Evolutionary conservation across 2,797 vertebrate genomes (phyloP).

Genomic region (Rhinoraja longicauda): DNA sequence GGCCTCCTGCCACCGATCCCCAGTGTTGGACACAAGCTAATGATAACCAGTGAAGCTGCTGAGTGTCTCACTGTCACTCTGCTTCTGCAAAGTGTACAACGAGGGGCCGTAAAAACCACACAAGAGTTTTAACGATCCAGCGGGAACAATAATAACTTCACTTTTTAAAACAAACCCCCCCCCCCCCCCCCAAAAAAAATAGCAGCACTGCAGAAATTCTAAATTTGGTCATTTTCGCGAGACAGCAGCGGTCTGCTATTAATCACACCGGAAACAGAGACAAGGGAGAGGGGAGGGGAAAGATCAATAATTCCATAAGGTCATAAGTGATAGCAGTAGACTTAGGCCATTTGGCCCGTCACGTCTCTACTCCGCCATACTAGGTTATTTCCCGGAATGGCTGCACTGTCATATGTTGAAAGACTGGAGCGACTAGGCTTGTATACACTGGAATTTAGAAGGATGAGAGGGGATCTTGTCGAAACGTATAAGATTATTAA

Average conservation of each 20-base stretch:
- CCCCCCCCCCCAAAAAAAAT: neutral
- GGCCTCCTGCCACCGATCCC: neutral
- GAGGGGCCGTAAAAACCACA: neutral
- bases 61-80: neutral
- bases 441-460: too few relatives aligned
- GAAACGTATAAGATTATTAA: too few relatives aligned
- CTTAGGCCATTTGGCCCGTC: too few relatives aligned
- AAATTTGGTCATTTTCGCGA: slow-evolving; percentile 25
- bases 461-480: too few relatives aligned
- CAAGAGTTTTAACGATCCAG: slow-evolving; percentile 14
- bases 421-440: too few relatives aligned
- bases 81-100: slow-evolving; percentile 25
- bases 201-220: neutral
- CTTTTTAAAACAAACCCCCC: neutral
- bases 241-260: neutral
- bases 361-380: too few relatives aligned
- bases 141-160: slow-evolving; percentile 21
- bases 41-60: slow-evolving; percentile 29
- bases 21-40: neutral
- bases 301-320: neutral
- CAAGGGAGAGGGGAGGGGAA: neutral
- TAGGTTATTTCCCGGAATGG: too few relatives aligned
- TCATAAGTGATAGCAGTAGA: too few relatives aligned
- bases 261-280: neutral
- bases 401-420: too few relatives aligned